Conservation (phyloP, 35 echinoderm and acorn worm species). For the Apostichopus parvimensis region DNA sequence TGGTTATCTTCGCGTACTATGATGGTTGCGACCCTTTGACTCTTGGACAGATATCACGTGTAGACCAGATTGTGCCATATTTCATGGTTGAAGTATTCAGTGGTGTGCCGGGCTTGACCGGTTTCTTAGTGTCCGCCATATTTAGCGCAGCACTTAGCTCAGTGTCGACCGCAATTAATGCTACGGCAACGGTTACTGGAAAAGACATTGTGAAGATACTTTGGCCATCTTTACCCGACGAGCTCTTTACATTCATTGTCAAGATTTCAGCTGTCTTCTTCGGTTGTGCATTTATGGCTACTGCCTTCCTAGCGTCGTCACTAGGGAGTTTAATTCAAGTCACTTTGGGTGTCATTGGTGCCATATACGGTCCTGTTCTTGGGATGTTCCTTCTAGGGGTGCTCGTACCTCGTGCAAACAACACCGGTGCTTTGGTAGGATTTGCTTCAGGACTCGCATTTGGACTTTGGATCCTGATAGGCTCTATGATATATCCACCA, state of each 20-base stretch:
- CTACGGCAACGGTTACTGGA: neutral
- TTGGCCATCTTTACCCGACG: neutral
- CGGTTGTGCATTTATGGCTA: neutral
- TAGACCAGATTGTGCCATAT: neutral
- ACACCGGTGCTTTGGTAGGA: neutral
- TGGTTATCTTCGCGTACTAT: neutral
- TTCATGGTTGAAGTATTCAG: constrained; percentile 6
- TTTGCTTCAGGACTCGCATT: neutral
- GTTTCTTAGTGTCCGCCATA: neutral
- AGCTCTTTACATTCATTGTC: neutral
- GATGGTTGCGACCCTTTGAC: neutral
- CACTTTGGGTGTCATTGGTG: neutral
- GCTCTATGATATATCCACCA: neutral
- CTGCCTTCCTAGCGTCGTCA: neutral
- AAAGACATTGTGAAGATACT: neutral
- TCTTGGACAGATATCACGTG: neutral
- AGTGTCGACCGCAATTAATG: constrained; percentile 21
- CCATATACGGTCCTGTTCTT: neutral
- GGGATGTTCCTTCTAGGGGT: neutral
- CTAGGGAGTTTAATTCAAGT: neutral
- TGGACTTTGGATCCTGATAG: neutral
- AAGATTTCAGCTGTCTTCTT: neutral
- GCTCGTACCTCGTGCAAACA: neutral
- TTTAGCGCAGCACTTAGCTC: neutral
- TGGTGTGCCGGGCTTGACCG: neutral